Conservation (phyloP, 2,797 vertebrate species). For the Sylvilagus floridanus region DNA sequence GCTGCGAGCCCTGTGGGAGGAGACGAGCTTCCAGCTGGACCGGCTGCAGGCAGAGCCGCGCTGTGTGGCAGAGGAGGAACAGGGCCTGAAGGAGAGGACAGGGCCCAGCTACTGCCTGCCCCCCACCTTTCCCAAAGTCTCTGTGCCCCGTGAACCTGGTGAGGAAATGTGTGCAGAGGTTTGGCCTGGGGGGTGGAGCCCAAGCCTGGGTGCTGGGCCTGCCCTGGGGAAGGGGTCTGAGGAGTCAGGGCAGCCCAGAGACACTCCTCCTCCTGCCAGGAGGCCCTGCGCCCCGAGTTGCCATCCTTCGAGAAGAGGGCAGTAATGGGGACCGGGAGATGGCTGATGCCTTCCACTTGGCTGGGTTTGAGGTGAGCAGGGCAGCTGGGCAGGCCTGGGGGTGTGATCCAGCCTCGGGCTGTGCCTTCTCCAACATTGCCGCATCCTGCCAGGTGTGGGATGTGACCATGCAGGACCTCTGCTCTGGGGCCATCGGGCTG, state of each 20-base stretch:
- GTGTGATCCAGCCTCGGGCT: not conserved
- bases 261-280: constrained; percentile 49
- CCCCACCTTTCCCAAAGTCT: constrained; percentile 88
- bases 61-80: constrained; percentile 92
- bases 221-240: not conserved
- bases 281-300: constrained; percentile 88
- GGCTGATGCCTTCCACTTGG: constrained; percentile 92
- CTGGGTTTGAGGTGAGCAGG: constrained; percentile 93
- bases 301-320: constrained; percentile 94
- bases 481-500: constrained; percentile 90
- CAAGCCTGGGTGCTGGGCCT: not conserved
- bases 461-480: constrained; percentile 95
- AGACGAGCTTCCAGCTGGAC: constrained; percentile 95
- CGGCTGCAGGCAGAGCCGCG: constrained; percentile 90
- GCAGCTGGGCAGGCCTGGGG: not conserved
- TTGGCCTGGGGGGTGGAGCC: too few relatives aligned
- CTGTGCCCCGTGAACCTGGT: constrained; percentile 86
- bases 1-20: constrained; percentile 93
- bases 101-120: constrained; percentile 91
- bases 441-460: constrained; percentile 92
- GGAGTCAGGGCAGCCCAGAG: not conserved
- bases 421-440: not conserved
- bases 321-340: constrained; percentile 97
- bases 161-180: constrained; percentile 57
- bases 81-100: constrained; percentile 88